Percentiles rank a stretch among this genome's conserved stretches.
These are phyloP conservation scores for Tadarida brasiliensis DNA, from an alignment of 2,797 vertebrate genomes.

Conservation along the genomic window DNA sequence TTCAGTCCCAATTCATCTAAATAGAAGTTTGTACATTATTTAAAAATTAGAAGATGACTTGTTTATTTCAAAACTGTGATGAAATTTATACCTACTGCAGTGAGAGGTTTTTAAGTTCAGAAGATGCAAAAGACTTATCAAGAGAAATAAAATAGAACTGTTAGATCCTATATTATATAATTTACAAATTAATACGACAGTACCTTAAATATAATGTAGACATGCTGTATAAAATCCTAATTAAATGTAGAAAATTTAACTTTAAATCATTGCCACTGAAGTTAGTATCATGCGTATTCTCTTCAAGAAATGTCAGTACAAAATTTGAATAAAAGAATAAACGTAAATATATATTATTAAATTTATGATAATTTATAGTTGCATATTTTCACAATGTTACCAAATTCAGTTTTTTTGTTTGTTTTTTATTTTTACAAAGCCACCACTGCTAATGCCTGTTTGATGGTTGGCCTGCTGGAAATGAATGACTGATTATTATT, in stretches of 20 bases:
- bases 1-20: neutral
- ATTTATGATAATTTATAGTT: neutral
- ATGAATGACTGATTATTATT: neutral
- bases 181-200: neutral
- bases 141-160: neutral
- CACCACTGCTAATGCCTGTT: neutral
- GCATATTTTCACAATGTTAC: neutral
- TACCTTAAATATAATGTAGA: neutral
- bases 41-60: constrained; percentile 23
- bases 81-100: neutral
- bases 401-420: neutral
- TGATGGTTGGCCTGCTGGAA: neutral
- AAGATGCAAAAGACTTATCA: neutral
- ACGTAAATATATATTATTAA: neutral
- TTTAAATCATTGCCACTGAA: constrained; percentile 10
- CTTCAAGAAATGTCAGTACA: neutral
- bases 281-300: neutral
- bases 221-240: neutral
- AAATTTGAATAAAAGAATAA: neutral
- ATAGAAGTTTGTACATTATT: neutral
- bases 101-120: neutral
- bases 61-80: neutral
- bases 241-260: neutral
- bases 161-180: neutral
- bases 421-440: neutral